Percentiles rank a stretch among this genome's conserved stretches.
Conservation (phyloP, 2,888 invertebrate genomes). For the Philaethria dido region DNA sequence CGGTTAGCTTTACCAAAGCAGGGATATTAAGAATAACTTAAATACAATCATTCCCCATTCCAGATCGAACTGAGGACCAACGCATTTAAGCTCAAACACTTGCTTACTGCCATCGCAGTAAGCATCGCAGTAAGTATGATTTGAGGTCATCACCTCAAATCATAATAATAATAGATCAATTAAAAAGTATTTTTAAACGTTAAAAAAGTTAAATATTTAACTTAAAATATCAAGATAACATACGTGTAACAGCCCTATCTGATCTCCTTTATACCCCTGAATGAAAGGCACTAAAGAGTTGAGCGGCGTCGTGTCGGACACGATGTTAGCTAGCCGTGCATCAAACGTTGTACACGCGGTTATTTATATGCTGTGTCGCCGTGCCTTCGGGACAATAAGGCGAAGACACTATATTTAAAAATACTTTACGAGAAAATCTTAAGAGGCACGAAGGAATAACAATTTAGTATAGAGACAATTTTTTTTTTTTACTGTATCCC, state of each 20-base stretch:
- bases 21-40: too few species aligned
- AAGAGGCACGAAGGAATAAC: slow-evolving; percentile 4
- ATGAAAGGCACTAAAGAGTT: slow-evolving; percentile 67
- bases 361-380: slow-evolving; percentile 60
- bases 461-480: neutral
- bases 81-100: too few species aligned
- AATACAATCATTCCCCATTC: too few species aligned
- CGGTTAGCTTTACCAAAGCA: too few species aligned
- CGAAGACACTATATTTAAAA: slow-evolving; percentile 34
- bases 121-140: too few species aligned
- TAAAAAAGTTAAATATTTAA: neutral
- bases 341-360: slow-evolving; percentile 50
- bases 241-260: slow-evolving; percentile 45
- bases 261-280: slow-evolving; percentile 52
- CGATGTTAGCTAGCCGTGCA: slow-evolving; percentile 60
- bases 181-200: too few species aligned
- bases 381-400: slow-evolving; percentile 39
- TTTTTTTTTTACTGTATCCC: too few species aligned
- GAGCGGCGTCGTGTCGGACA: slow-evolving; percentile 63
- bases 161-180: too few species aligned
- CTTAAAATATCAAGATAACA: neutral
- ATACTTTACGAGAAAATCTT: neutral
- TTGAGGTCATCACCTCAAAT: too few species aligned
- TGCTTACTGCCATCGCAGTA: too few species aligned
- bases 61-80: too few species aligned